Base-by-base conservation (phyloP, 2,797 vertebrate species). In the Nannoperca obscura region DNA sequence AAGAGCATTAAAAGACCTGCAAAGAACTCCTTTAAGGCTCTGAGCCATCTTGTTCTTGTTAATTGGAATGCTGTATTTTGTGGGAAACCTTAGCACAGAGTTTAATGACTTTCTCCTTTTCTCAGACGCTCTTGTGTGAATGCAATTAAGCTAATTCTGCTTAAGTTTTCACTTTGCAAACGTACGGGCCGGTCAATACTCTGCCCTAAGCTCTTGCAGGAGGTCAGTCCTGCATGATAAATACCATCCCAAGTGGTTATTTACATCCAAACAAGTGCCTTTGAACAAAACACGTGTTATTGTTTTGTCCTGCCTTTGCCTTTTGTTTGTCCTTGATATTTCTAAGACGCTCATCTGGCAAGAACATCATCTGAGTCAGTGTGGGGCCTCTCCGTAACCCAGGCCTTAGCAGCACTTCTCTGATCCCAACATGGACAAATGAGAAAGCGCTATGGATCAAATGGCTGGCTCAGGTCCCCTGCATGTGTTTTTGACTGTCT, bases 91-190 rank as follows among this genome's bases (percentile, higher is more conserved):
- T 67, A 53, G 74, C 64, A 50, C 44, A 58, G 49, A 71, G 40
- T 78, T 38, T 89, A 78, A 92, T 87, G 81, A 63, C 84, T 83
- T 82, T 81, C 69, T 80, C 74, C 47, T 75, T 78, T 87, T 87
- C 74, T 78, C 74, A 63, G 62, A 83, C 22, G n/a, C 44, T 78
- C 42, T 74, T 75, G 69, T 63, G 74, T 82, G 74, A 90, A 91
- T 80, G 87, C 89, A 91, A 86, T 93, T 92, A 87, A 87, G 84
- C 67, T 83, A 89, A 88, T 92, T 93, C 85, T 91, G 91, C 91
- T 88, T 89, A 76, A 85, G 84, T 92, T 93, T 92, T 84, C 83
- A 88, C 76, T 92, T 89, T 85, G 50, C 71, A 81, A 69, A 91
- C 19, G 20, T 78, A 62, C 13, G 32, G 69, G 71, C 38, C 8